Evolutionary conservation across 2,797 vertebrate species (phyloP).

Genomic region (Phataginus tetradactyla): DNA sequence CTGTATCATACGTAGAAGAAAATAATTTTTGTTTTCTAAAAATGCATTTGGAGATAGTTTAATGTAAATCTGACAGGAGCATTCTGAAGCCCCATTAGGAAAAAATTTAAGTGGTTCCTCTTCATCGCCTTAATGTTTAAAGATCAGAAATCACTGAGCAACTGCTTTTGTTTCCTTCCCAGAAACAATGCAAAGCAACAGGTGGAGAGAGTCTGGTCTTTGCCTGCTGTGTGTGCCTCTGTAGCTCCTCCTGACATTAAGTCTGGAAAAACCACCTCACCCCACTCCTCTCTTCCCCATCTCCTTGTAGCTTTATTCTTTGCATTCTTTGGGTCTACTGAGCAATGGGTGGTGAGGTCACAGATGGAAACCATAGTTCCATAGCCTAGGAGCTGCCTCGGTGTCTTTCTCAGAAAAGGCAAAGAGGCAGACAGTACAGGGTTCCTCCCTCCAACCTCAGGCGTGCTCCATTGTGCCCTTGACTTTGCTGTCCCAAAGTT

Average conservation of each 20-base stretch:
- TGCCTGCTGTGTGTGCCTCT: constrained; percentile 68
- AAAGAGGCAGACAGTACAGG: not conserved
- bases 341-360: constrained; percentile 54
- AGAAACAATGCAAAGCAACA: constrained; percentile 20
- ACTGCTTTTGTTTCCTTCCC: constrained; percentile 49
- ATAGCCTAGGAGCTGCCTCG: not conserved
- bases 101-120: constrained; percentile 68
- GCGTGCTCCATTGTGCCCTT: constrained; percentile 61
- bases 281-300: not conserved
- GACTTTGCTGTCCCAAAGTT: constrained; percentile 68
- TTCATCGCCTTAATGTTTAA: constrained; percentile 61
- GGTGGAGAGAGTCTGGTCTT: constrained; percentile 61
- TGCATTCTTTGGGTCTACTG: constrained; percentile 53
- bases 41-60: constrained; percentile 71
- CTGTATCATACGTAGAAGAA: constrained; percentile 62
- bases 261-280: constrained; percentile 66
- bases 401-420: constrained; percentile 59
- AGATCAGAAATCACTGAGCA: constrained; percentile 66
- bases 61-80: constrained; percentile 64
- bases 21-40: constrained; percentile 75
- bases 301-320: constrained; percentile 60
- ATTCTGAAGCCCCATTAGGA: constrained; percentile 77
- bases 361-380: not conserved
- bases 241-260: constrained; percentile 45
- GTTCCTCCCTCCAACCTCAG: constrained; percentile 75